phyloP scores from a whole-genome alignment of 1,140 invertebrate species.

The Sycophila sp. region DNA sequence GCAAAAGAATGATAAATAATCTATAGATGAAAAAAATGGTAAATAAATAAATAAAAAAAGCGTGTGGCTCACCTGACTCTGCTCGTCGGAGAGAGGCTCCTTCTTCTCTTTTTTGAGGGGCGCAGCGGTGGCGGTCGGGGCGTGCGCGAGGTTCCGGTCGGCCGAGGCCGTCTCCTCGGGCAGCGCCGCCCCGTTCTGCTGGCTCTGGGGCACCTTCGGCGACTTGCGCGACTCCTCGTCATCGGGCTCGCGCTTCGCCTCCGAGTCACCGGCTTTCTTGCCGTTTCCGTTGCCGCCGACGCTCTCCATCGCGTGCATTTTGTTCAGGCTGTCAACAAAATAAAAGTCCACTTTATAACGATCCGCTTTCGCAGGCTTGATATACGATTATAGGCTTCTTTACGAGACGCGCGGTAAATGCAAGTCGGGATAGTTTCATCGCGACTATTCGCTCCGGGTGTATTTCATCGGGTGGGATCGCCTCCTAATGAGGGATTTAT shows the following conservation, averaged over 20 bases:
- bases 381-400: no score
- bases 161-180: slow-evolving; percentile 58
- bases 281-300: slow-evolving; percentile 47
- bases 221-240: slow-evolving; percentile 54
- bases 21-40: no score
- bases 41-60: neutral
- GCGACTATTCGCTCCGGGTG: no score
- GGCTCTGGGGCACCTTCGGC: slow-evolving; percentile 58
- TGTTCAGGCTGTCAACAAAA: slow-evolving; percentile 56
- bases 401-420: no score
- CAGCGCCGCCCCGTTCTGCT: slow-evolving; percentile 61
- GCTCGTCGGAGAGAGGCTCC: slow-evolving; percentile 43
- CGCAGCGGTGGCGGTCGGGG: slow-evolving; percentile 10
- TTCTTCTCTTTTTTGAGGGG: slow-evolving; percentile 44
- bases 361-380: no score
- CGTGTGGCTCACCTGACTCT: neutral
- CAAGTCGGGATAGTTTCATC: no score
- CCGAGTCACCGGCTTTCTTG: slow-evolving; percentile 46
- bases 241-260: slow-evolving; percentile 47
- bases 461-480: no score
- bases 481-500: no score
- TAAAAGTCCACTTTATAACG: no score
- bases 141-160: slow-evolving; percentile 36
- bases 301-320: slow-evolving; percentile 63
- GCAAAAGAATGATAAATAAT: no score